Evolutionary conservation across 2,113 vertebrate species (phyloP), one percentile per base, ranked within the genome.

Genomic region (Plectropomus leopardus): DNA sequence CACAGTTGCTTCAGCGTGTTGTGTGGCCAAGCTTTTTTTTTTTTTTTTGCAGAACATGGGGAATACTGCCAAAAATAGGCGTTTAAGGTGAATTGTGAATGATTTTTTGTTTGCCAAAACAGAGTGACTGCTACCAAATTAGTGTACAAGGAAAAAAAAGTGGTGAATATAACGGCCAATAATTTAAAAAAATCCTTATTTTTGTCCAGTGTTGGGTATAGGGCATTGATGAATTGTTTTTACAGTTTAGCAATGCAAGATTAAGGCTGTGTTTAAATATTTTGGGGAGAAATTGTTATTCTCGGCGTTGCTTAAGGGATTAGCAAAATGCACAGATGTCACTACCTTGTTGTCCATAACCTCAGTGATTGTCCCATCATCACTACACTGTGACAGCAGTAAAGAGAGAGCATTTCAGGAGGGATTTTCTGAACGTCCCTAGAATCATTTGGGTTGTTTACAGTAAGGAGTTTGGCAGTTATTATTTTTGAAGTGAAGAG

Each of bases 291-390:
- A 30, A 48, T 19, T 76, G 51, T 77, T 73, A 23, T 82, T 81
- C 47, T 88, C 45, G 23, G 84, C 73, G 51, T 86, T 74, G 45
- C 64, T 72, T 7, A 26, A 73, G 28, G 66, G 88, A 89, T 89
- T 88, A 84, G 34, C 60, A 26, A 57, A 68, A 85, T 64, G 53
- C 83, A 83, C 79, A 82, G 83, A 90, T 83, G 88, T 87, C 51
- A 1, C 67, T 72, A 70, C 61, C 73, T 81, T 53, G 26, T 48
- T 70, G 26, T 40, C 55, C 34, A 51, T 47, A 78, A 68, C 48
- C 21, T 66, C 32, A 23, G 68, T 36, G 48, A 70, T 53, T 66
- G 48, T 76, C 58, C 51, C 58, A 26, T 78, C 63, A 42, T 83
- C 73, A 30, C 53, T 54, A 7, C 23, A 26, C 47, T 36, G 19